Conservation (phyloP, 2,888 invertebrate species). For the Ectemnius lituratus region DNA sequence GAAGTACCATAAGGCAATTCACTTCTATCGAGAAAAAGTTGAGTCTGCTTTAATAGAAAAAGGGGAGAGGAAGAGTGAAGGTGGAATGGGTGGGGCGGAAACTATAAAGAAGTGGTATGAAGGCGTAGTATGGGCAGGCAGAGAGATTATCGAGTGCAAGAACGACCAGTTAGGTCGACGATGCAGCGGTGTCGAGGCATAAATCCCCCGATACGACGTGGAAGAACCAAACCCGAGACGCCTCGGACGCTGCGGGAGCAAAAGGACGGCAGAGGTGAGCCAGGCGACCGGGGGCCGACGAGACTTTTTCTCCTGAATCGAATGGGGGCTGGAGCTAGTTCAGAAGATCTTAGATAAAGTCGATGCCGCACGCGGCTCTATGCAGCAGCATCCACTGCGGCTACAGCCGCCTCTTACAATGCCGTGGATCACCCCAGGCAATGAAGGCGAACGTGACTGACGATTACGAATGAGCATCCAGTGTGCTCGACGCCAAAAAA, state of each 20-base stretch:
- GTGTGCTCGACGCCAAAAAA: neutral
- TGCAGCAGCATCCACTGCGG: conserved; percentile 15
- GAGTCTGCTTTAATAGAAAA: neutral
- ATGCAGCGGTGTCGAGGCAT: conserved; percentile 59
- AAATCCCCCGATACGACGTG: conserved; percentile 71
- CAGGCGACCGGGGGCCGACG: neutral
- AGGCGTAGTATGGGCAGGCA: conserved; percentile 22
- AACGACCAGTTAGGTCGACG: conserved; percentile 39
- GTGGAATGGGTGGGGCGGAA: neutral
- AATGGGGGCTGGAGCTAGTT: conserved; percentile 56
- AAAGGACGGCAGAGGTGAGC: neutral
- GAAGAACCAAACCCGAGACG: conserved; percentile 57
- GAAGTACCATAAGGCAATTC: too few species aligned
- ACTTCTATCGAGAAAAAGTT: too few species aligned
- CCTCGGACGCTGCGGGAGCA: conserved; percentile 31
- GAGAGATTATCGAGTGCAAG: conserved; percentile 46
- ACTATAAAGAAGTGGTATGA: conserved; percentile 15
- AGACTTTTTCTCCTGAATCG: conserved; percentile 54
- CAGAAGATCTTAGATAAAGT: conserved; percentile 64
- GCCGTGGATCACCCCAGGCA: conserved; percentile 42
- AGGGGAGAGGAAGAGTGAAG: neutral
- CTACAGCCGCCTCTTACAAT: conserved; percentile 29
- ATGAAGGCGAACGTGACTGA: conserved; percentile 39
- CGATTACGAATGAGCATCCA: conserved; percentile 18
- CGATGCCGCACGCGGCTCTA: conserved; percentile 31